Base-by-base conservation (phyloP, 2,113 vertebrate genomes). In the Anguilla rostrata region DNA sequence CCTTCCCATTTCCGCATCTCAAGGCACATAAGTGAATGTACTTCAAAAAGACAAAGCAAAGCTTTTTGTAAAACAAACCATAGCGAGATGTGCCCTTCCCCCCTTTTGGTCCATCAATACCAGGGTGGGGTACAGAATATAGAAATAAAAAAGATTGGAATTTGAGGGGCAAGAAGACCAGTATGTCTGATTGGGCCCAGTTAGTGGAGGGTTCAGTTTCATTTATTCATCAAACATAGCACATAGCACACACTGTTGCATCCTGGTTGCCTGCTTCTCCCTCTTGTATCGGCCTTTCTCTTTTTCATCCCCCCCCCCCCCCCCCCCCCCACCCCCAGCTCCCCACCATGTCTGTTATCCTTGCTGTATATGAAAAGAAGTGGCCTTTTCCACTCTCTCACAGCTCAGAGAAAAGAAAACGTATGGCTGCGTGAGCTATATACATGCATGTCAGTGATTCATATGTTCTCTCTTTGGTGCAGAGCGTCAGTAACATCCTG, bases 1-100 rank as follows among this genome's bases (percentile, higher is more conserved):
- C 71, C 71, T 75, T 75, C 34, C 71, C 71, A 75, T 75, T 75
- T 75, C n/a, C 29, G 34, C 71, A 75, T 34, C 71, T 75, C 71
- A 8, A 75, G 71, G 71, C 71, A 75, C 26, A n/a, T 7, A 75
- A 9, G 5, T 75, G 71, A 75, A 75, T 34, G n/a, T 26, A 34
- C 71, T 75, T 75, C 71, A 71, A 71, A 71, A 71, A 71, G 63
- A n/a, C 5, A 20, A 71, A 71, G 63, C 63, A 75, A n/a, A 34
- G 71, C n/a, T 75, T 75, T 75, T 75, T 34, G 63, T 71, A 60
- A 60, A n/a, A 75, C 71, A n/a, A 12, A 14, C 26, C 22, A n/a
- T 22, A 75, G 60, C 22, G 0, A 66, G 60, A 66, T 60, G 57
- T 14, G 57, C 15, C 57, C 15, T 18, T 60, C 7, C 63, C 57